A percentile compares a stretch with the other conserved stretches of the same genome.
Evolutionary conservation across 2,797 vertebrate species (phyloP).

Genomic region (Enteromius argenteus): DNA sequence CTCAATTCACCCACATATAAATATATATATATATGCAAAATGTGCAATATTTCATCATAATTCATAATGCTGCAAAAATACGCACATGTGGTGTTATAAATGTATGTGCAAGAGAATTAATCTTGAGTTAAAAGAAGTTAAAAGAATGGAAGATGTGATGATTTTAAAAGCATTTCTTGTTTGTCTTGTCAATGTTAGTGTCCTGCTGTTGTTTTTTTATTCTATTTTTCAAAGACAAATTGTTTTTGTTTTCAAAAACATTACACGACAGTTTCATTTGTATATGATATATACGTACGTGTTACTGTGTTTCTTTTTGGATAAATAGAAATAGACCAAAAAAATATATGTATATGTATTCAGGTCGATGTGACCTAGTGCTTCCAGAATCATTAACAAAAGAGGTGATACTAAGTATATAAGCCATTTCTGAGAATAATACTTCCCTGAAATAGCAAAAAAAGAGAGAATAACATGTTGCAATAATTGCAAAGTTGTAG

Average conservation of each 20-base stretch:
- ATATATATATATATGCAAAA: constrained; percentile 78
- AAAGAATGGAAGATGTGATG: constrained; percentile 24
- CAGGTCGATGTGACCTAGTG: constrained; percentile 57
- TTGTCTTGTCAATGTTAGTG: constrained; percentile 55
- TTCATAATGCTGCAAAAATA: constrained; percentile 70
- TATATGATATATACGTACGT: constrained; percentile 64
- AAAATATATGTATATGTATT: constrained; percentile 32
- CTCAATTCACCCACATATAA: constrained; percentile 55
- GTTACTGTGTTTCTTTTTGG: constrained; percentile 60
- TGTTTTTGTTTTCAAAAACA: constrained; percentile 65
- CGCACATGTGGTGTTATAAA: constrained; percentile 49
- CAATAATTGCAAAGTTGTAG: constrained; percentile 61
- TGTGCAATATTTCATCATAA: constrained; percentile 69
- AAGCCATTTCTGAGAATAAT: constrained; percentile 63
- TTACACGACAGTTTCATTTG: constrained; percentile 59
- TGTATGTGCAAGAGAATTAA: constrained; percentile 73
- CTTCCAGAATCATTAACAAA: constrained; percentile 57
- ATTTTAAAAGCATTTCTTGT: constrained; percentile 47
- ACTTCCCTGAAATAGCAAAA: constrained; percentile 55
- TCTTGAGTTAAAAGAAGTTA: constrained; percentile 55
- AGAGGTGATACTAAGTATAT: constrained; percentile 39
- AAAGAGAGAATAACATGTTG: constrained; percentile 50
- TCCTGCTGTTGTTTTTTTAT: constrained; percentile 54
- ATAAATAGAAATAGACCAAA: constrained; percentile 43
- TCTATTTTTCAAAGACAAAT: constrained; percentile 49